phyloP scores from a whole-genome alignment of 1,140 invertebrate species.

The Bombus pyrosoma region DNA sequence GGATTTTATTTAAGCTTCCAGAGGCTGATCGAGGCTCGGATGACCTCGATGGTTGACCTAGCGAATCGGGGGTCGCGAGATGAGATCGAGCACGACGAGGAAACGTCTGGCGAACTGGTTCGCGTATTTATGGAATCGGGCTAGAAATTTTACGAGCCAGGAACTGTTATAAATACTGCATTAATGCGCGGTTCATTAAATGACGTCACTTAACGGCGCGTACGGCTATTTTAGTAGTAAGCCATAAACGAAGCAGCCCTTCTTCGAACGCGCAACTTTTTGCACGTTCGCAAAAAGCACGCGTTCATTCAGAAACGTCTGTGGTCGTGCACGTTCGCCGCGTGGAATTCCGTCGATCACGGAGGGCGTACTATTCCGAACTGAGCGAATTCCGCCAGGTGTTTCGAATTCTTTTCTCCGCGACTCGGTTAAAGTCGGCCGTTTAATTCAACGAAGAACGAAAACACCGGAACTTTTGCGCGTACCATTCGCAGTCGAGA shows the following conservation, averaged over 20 bases:
- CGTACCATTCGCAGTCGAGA: neutral
- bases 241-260: constrained; percentile 39
- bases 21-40: too few relatives aligned
- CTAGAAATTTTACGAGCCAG: constrained; percentile 63
- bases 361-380: neutral
- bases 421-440: neutral
- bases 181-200: constrained; percentile 72
- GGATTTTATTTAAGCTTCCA: neutral
- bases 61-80: neutral
- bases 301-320: neutral
- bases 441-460: neutral
- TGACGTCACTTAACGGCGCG: constrained; percentile 71
- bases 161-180: constrained; percentile 71
- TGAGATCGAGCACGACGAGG: neutral
- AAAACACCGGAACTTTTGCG: neutral
- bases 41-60: too few relatives aligned
- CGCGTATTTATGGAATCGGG: constrained; percentile 68
- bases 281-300: neutral
- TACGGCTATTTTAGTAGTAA: constrained; percentile 67
- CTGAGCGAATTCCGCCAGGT: fast-evolving
- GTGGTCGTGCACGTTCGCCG: fast-evolving
- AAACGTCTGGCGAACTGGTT: constrained; percentile 41
- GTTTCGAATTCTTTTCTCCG: neutral
- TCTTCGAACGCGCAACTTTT: constrained; percentile 29
- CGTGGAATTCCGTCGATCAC: neutral